Evolutionary conservation across 2,888 invertebrate genomes (phyloP).

Genomic region (Aricia artaxerxes): DNA sequence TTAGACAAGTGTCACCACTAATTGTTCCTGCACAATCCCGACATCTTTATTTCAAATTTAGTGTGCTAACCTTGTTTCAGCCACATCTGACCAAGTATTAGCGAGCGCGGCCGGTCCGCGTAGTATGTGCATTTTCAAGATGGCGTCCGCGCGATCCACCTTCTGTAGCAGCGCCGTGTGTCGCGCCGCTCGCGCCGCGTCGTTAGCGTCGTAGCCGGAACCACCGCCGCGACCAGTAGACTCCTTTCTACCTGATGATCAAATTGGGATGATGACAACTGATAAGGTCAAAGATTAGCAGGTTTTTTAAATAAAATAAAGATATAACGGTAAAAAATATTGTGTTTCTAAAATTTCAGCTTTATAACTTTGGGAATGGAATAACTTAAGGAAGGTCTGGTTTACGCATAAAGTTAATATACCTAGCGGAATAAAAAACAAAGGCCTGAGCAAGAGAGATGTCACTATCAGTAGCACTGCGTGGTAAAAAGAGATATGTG

Average conservation of each 20-base stretch:
- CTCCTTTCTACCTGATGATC: constrained; percentile 48
- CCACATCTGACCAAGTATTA: constrained; percentile 84
- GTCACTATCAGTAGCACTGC: too few species aligned
- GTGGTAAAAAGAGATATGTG: too few species aligned
- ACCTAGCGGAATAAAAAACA: too few species aligned
- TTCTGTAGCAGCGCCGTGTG: constrained; percentile 83
- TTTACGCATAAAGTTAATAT: too few species aligned
- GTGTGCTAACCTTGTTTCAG: constrained; percentile 75
- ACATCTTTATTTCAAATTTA: neutral
- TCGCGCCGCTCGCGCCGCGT: constrained; percentile 82
- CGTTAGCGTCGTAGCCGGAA: constrained; percentile 71
- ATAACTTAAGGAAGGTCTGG: too few species aligned
- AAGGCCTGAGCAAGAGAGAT: too few species aligned
- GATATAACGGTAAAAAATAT: too few species aligned
- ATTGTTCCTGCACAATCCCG: neutral
- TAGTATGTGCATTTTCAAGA: constrained; percentile 83
- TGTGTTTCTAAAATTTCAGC: too few species aligned
- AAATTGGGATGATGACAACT: neutral
- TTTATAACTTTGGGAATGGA: too few species aligned
- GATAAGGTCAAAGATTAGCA: too few species aligned
- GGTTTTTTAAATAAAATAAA: too few species aligned
- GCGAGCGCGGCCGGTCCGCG: constrained; percentile 78
- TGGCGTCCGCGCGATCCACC: constrained; percentile 84
- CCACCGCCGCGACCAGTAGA: constrained; percentile 48
- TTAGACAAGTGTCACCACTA: too few species aligned